Base-by-base conservation (phyloP, 2,888 invertebrate species). In the Tanytarsus gracilentus region DNA sequence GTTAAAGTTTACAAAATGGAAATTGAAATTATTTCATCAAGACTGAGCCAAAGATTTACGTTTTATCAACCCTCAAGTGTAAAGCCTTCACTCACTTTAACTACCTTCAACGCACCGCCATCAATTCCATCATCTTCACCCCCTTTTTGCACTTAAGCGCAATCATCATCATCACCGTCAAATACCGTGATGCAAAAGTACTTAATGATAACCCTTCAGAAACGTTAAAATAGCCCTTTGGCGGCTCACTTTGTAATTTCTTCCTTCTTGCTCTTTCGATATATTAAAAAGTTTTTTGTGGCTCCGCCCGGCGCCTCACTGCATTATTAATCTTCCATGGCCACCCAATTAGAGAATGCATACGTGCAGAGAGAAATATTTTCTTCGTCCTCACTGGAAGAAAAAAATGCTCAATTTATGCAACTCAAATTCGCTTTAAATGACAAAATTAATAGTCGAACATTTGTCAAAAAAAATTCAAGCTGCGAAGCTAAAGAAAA, bases 281-380 rank as follows among this genome's bases (percentile, higher is more conserved):
- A 44, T 44, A 44, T 44, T 44, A 23, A 44, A 44, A 44, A 44
- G 21, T 40, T 40, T 21, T 40, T 21, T 7, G 18, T 44, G 18
- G 21, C 18, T n/a, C n/a, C n/a, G 50, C 27, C 23, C 40, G 55
- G 55, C 55, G 55, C 55, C 55, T 56, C n/a, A 56, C 11, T n/a
- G n/a, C n/a, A 18, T 26, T 40, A 40, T 56, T 56, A 56, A 39
- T 56, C 14, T 30, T 40, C 27, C 30, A 39, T 26, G 55, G 40
- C 55, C 55, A 56, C 55, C 55, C 55, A 56, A 56, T 56, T 56
- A 56, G 55, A 36, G 7, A 48, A 2, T 39, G 21, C 21, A 40
- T 40, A 18, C 21, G 44, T 44, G 5, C 7, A 44, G 18, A 40
- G 6, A 18, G 44, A 16, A 16, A 21, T 44, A 2, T 11, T 44